Percentiles rank a stretch among this genome's conserved stretches.
Evolutionary conservation across 2,888 invertebrate genomes (phyloP).

Genomic region (Campoplex capitator): DNA sequence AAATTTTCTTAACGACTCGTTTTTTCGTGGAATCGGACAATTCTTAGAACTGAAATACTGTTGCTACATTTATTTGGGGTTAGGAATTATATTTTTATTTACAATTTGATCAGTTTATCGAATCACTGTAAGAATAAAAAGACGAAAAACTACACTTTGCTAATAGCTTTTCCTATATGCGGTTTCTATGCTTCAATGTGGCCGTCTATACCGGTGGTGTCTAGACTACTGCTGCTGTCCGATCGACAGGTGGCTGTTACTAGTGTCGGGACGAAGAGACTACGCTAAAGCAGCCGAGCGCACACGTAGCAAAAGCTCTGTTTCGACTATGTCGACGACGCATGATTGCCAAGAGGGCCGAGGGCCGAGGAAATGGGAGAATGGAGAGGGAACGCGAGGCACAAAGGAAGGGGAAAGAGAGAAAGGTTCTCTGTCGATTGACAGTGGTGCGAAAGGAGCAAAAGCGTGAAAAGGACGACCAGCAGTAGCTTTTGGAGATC

Average conservation of each 20-base stretch:
- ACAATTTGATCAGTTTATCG: background rate
- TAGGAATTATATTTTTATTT: background rate
- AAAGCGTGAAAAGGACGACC: constrained; percentile 37
- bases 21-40: background rate
- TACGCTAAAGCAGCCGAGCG: constrained; percentile 27
- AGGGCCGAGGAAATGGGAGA: background rate
- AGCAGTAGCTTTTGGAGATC: constrained; percentile 30
- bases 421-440: background rate
- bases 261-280: constrained; percentile 60
- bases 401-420: background rate
- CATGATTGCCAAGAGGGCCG: constrained; percentile 30
- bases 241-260: constrained; percentile 74
- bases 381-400: background rate
- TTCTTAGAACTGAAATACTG: background rate
- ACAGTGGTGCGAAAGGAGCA: background rate
- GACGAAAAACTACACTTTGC: constrained; percentile 50
- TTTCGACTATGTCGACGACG: constrained; percentile 55
- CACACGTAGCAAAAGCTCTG: constrained; percentile 42
- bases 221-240: constrained; percentile 66
- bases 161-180: constrained; percentile 51
- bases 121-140: constrained; percentile 2
- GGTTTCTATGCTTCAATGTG: background rate
- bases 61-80: background rate
- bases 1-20: background rate
- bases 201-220: constrained; percentile 60